Percentiles rank a stretch among this genome's conserved stretches.
phyloP scores from a whole-genome alignment of 2,113 vertebrate genomes.

The Lasiurus borealis region DNA sequence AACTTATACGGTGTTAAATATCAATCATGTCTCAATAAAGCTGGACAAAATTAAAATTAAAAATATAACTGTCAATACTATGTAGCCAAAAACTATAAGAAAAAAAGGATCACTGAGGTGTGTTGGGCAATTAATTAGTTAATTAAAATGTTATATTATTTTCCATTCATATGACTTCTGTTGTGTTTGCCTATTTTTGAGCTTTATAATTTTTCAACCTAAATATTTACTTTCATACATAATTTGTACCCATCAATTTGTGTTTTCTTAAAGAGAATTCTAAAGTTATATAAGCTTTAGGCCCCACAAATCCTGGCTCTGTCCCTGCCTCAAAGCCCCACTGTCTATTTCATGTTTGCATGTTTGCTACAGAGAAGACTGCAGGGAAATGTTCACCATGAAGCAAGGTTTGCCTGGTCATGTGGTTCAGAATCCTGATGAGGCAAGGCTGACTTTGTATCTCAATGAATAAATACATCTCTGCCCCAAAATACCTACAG shows the following conservation, averaged over 20 bases:
- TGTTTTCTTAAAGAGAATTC: background rate
- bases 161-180: background rate
- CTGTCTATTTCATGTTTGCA: background rate
- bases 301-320: background rate
- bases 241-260: constrained; percentile 13
- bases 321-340: background rate
- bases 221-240: background rate
- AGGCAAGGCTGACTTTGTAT: background rate
- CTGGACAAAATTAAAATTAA: background rate
- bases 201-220: background rate
- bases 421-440: background rate
- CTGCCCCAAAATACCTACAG: background rate
- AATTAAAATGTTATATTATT: constrained; percentile 16
- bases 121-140: background rate
- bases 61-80: background rate
- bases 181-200: background rate
- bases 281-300: background rate
- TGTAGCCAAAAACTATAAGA: background rate
- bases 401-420: background rate
- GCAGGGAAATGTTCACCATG: background rate
- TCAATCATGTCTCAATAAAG: background rate
- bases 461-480: background rate
- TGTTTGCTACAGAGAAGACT: background rate
- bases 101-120: background rate
- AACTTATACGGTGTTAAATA: background rate